phyloP scores from a whole-genome alignment of 2,113 vertebrate species.

The Axis porcinus region DNA sequence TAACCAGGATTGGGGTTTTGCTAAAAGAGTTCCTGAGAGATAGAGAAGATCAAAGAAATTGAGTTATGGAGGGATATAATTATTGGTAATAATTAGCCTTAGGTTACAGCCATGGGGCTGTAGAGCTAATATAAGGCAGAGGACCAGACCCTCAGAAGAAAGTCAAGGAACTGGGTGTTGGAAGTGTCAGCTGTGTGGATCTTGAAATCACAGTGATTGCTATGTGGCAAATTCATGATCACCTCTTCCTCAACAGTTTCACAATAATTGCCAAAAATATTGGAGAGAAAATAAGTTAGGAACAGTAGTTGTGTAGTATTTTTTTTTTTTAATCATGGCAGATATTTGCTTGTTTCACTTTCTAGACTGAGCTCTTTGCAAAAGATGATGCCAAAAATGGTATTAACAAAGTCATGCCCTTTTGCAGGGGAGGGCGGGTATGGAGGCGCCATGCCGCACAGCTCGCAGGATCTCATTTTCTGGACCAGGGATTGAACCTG shows the following conservation, averaged over 20 bases:
- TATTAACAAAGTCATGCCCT: background rate
- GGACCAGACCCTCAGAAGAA: background rate
- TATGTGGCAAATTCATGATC: background rate
- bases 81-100: background rate
- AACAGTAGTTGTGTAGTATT: background rate
- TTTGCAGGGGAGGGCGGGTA: rapidly evolving
- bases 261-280: background rate
- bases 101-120: background rate
- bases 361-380: background rate
- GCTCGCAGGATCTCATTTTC: background rate
- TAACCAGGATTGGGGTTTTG: background rate
- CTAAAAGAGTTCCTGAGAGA: background rate
- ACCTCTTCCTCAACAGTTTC: background rate
- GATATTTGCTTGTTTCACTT: background rate
- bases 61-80: background rate
- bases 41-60: background rate
- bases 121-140: background rate
- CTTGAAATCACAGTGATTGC: background rate
- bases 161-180: background rate
- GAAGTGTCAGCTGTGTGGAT: background rate
- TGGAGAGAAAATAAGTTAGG: background rate
- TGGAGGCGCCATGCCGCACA: background rate
- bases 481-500: background rate
- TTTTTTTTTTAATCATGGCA: background rate
- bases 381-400: background rate